These are phyloP conservation scores for Argopecten irradians DNA, from an alignment of 1,140 invertebrate genomes.

Conservation along the genomic window DNA sequence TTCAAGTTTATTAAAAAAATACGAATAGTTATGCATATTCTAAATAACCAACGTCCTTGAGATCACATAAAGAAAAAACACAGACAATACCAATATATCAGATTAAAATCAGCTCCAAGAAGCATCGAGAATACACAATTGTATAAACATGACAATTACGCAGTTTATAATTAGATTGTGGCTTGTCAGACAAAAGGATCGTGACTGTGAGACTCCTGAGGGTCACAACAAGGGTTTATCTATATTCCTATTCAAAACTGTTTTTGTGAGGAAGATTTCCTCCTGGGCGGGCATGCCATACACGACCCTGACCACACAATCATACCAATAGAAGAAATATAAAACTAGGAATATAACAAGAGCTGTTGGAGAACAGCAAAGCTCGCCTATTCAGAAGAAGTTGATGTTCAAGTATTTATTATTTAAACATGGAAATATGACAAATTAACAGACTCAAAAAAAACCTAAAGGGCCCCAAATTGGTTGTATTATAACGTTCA, in stretches of 20 bases:
- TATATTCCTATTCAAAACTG: neutral
- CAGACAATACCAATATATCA: neutral
- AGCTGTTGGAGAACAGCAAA: too few relatives aligned
- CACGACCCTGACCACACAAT: neutral
- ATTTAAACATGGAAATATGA: too few relatives aligned
- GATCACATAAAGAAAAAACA: neutral
- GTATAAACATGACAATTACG: neutral
- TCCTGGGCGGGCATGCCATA: neutral
- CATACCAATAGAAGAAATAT: neutral
- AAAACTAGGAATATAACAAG: too few relatives aligned
- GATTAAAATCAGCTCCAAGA: neutral
- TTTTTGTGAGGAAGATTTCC: neutral
- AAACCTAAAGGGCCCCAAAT: too few relatives aligned
- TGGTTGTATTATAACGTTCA: too few relatives aligned
- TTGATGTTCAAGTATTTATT: too few relatives aligned
- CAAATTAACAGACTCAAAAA: too few relatives aligned
- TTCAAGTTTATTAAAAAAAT: too few relatives aligned
- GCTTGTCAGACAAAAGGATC: neutral
- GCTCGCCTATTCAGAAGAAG: too few relatives aligned
- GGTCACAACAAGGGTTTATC: neutral
- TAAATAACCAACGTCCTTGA: neutral
- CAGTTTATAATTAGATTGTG: neutral
- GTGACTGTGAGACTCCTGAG: neutral
- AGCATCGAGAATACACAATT: neutral
- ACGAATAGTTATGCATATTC: neutral